Percentiles rank a stretch among this genome's conserved stretches.
Evolutionary conservation across 2,888 invertebrate species (phyloP).

Genomic region (Scaptomyza flava): DNA sequence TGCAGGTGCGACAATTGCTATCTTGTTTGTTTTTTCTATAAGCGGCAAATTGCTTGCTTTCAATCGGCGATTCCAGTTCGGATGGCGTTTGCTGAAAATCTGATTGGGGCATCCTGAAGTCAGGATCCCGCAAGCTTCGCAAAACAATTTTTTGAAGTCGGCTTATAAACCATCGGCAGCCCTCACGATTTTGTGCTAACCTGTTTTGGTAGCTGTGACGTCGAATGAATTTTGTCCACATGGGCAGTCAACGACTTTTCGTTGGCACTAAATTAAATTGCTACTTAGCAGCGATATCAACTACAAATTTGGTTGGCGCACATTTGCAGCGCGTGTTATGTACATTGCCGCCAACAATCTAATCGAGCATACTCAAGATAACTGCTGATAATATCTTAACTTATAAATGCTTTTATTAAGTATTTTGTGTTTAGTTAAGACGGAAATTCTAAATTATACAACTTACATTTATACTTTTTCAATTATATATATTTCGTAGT

Average conservation of each 20-base stretch:
- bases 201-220: conserved; percentile 45
- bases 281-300: conserved; percentile 27
- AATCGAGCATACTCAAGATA: neutral
- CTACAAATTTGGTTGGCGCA: conserved; percentile 35
- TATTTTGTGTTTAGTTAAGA: neutral
- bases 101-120: conserved; percentile 59
- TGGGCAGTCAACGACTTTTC: conserved; percentile 52
- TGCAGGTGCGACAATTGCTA: conserved; percentile 88
- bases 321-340: conserved; percentile 38
- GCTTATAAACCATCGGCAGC: conserved; percentile 52
- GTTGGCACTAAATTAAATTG: conserved; percentile 27
- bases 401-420: neutral
- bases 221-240: conserved; percentile 53
- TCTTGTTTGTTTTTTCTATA: conserved; percentile 81
- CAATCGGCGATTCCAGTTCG: conserved; percentile 22
- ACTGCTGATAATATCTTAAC: neutral
- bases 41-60: conserved; percentile 25
- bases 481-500: conserved; percentile 21
- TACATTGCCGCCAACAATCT: conserved; percentile 35
- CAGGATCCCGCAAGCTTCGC: conserved; percentile 57
- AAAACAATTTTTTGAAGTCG: conserved; percentile 62
- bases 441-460: conserved; percentile 37
- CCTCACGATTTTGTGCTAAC: conserved; percentile 45
- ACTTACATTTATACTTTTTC: conserved; percentile 48
- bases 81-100: conserved; percentile 31